These are phyloP conservation scores for Platyrinchus mystaceus DNA, from an alignment of 2,797 vertebrate genomes.

Conservation along the genomic window DNA sequence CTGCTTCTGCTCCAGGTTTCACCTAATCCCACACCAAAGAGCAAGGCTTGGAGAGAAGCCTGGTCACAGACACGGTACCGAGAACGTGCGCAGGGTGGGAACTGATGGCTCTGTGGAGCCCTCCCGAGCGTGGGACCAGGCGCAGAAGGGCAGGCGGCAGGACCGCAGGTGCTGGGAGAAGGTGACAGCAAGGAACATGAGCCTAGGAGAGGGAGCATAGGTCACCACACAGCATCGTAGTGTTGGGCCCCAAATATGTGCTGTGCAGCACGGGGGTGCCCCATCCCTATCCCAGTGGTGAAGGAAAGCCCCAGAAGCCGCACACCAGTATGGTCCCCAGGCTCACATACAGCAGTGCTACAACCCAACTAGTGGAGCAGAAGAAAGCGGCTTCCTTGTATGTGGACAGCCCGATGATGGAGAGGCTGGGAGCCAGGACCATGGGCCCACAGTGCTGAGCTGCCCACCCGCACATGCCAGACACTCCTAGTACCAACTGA, in stretches of 20 bases:
- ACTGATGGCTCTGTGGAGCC: not conserved
- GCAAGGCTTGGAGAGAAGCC: not conserved
- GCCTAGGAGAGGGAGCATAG: slow-evolving; percentile 64
- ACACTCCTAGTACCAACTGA: slow-evolving; percentile 75
- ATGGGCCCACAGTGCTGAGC: slow-evolving; percentile 77
- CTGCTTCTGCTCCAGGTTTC: not conserved
- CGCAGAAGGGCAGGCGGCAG: slow-evolving; percentile 62
- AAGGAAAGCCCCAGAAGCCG: not conserved
- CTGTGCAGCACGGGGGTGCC: fast-evolving
- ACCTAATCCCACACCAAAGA: not conserved
- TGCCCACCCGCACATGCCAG: slow-evolving; percentile 73
- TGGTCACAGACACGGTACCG: slow-evolving; percentile 60
- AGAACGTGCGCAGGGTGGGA: slow-evolving; percentile 74
- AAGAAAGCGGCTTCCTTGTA: slow-evolving; percentile 83
- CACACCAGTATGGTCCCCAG: not conserved
- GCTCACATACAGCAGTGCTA: slow-evolving; percentile 80
- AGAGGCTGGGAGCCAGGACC: slow-evolving; percentile 83
- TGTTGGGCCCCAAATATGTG: not conserved
- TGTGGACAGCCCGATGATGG: slow-evolving; percentile 81
- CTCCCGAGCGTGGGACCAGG: not conserved
- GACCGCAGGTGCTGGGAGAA: slow-evolving; percentile 82
- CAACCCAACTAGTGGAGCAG: slow-evolving; percentile 82
- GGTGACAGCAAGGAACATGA: slow-evolving; percentile 75
- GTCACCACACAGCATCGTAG: not conserved
- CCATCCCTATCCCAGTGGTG: not conserved